Percentiles rank a stretch among this genome's conserved stretches.
phyloP scores from a whole-genome alignment of 1,140 invertebrate species.

The Drosophila santomea region DNA sequence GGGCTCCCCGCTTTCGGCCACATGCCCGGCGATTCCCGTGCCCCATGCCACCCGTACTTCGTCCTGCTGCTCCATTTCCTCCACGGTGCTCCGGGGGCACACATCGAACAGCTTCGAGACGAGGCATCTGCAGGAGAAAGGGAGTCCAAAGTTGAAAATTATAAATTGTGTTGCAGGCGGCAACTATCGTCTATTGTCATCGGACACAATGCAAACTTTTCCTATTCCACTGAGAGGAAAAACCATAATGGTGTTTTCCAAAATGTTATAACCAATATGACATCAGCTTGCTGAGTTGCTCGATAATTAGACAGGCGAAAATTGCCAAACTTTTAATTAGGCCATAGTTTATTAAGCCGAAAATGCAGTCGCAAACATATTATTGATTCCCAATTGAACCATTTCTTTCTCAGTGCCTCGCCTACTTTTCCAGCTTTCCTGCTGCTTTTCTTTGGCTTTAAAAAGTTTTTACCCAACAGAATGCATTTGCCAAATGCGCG shows the following conservation, averaged over 20 bases:
- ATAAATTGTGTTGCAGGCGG: conserved; percentile 48
- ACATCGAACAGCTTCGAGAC: conserved; percentile 98
- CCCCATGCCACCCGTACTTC: conserved; percentile 96
- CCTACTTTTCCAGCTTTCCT: not conserved
- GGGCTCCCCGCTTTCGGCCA: conserved; percentile 95
- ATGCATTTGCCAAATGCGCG: conserved; percentile 46
- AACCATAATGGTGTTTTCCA: not conserved
- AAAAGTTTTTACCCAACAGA: conserved; percentile 24
- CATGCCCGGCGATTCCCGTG: conserved; percentile 96
- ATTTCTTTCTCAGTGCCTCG: conserved; percentile 24
- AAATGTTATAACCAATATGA: too few species aligned
- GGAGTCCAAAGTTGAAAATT: conserved; percentile 33
- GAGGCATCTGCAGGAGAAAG: conserved; percentile 87
- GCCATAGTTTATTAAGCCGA: too few species aligned
- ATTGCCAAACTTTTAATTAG: too few species aligned
- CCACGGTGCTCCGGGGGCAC: conserved; percentile 93
- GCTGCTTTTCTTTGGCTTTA: conserved; percentile 9
- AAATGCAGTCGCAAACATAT: too few species aligned
- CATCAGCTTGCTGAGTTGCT: too few species aligned
- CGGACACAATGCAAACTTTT: conserved; percentile 24
- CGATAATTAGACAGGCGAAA: too few species aligned
- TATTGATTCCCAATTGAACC: not conserved
- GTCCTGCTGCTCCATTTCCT: conserved; percentile 95
- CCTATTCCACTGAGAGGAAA: conserved; percentile 11
- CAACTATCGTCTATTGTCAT: conserved; percentile 33